Evolutionary conservation across 1,140 invertebrate species (phyloP).

Genomic region (Condylostylus longicornis): DNA sequence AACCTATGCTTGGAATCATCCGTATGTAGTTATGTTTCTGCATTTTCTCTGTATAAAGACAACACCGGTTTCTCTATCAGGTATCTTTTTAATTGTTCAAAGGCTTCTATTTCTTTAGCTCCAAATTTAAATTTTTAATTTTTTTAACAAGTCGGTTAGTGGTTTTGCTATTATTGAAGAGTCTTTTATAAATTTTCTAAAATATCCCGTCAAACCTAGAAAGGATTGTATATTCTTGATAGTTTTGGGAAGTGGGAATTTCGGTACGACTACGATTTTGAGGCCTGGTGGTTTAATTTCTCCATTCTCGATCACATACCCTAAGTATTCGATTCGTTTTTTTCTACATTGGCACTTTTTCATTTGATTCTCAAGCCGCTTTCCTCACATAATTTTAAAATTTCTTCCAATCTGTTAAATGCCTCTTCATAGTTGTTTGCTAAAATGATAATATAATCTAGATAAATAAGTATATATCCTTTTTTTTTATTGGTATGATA

Average conservation of each 20-base stretch:
- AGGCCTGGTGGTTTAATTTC: slow-evolving; percentile 11
- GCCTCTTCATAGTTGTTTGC: slow-evolving; percentile 8
- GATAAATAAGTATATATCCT: too few species aligned
- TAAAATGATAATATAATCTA: slow-evolving; percentile 10
- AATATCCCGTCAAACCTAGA: slow-evolving; percentile 22
- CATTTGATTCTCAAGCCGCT: slow-evolving; percentile 9
- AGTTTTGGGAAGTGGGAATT: slow-evolving; percentile 16
- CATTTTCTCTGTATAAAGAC: too few species aligned
- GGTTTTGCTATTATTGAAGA: slow-evolving; percentile 16
- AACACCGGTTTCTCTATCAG: too few species aligned
- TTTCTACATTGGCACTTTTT: slow-evolving; percentile 17
- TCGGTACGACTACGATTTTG: slow-evolving; percentile 17
- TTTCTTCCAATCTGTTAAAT: neutral
- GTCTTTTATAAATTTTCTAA: slow-evolving; percentile 18
- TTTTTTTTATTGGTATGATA: too few species aligned
- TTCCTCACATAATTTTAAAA: neutral
- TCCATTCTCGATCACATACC: slow-evolving; percentile 10
- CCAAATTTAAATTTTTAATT: too few species aligned
- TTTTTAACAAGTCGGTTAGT: slow-evolving; percentile 9
- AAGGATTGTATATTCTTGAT: slow-evolving; percentile 17
- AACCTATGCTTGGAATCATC: too few species aligned
- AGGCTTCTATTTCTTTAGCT: too few species aligned
- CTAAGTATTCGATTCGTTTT: slow-evolving; percentile 9
- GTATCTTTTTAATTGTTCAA: too few species aligned
- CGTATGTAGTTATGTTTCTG: too few species aligned